Evolutionary conservation across 64 coral and sea anemone species (phyloP), one percentile per base, ranked within the genome.

Genomic region (Montipora sp.): DNA sequence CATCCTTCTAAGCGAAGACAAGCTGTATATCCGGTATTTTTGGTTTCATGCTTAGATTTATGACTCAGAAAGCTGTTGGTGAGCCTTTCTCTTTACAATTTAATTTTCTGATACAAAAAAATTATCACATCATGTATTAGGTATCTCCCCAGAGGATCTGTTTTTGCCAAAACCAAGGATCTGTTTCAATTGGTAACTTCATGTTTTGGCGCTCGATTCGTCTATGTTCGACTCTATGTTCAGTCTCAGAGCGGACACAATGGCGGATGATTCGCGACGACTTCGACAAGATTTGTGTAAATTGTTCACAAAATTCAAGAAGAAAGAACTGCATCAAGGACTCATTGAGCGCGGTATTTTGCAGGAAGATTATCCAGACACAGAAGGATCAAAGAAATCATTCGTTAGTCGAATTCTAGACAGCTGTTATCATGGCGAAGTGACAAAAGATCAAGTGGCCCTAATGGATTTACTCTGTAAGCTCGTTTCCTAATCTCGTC

Each of bases 231-330:
- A 27, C 27, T 27, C 27, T 27, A 27, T 27, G 19, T 13, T 12
- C 3, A 72, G 47, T 45, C 20, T 69, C 10, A 8, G 13, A 58
- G 2, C 18, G 12, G 15, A 27, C 77, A 58, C 2, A 45, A 69
- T 71, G 82, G 82, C 82, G 19, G 65, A 85, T 8, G 63, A 85
- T 47, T 50, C 44, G 53, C 85, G 84, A n/a, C 65, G 57, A 20
- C 53, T 6, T 57, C 53, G 53, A 8, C 47, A 87, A 50, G 68
- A 66, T 10, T 75, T 94, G 57, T 45, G 73, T 13, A 98, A 94
- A 59, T 80, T 98, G 81, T 94, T 98, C 71, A 92, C 94, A 61
- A 89, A 87, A 91, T 98, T 98, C 73, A 94, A 89, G 49, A 98
- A 94, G 65, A 92, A 98, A 72, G 95, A 98, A 59, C 84, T 98